Percentiles rank a stretch among this genome's conserved stretches.
phyloP scores from a whole-genome alignment of 1,140 invertebrate genomes.

The Campoletis sonorensis region DNA sequence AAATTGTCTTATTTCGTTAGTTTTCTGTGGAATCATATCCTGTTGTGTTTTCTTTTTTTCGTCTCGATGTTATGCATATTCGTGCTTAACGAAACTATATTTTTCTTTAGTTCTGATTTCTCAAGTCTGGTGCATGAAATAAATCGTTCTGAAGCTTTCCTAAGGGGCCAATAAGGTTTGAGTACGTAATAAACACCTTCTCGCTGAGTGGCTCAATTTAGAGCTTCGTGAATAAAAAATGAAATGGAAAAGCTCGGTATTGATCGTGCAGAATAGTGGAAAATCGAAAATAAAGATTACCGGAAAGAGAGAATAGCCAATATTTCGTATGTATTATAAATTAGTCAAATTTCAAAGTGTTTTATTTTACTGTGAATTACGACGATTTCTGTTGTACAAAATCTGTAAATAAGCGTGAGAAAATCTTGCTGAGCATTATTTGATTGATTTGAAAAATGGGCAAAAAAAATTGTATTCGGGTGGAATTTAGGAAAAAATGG shows the following conservation, averaged over 20 bases:
- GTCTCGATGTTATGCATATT: not conserved
- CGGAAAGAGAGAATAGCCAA: too few relatives aligned
- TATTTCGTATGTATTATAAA: too few relatives aligned
- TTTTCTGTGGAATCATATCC: not conserved
- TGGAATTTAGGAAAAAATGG: too few relatives aligned
- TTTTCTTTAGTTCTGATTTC: not conserved
- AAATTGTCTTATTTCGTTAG: too few relatives aligned
- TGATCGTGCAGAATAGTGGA: not conserved
- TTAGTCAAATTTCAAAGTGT: too few relatives aligned
- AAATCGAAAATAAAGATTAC: not conserved
- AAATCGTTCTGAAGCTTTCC: not conserved
- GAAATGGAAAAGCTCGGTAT: not conserved
- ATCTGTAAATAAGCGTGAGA: too few relatives aligned
- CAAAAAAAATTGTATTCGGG: too few relatives aligned
- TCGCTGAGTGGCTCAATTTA: not conserved
- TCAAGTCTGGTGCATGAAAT: not conserved
- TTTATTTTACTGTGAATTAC: too few relatives aligned
- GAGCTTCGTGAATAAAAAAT: constrained; percentile 7
- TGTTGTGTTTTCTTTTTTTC: not conserved
- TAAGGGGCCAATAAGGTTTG: not conserved
- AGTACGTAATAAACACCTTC: constrained; percentile 11
- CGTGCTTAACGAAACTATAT: not conserved
- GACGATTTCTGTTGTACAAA: too few relatives aligned
- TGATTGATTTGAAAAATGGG: too few relatives aligned
- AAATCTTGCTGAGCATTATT: too few relatives aligned